Evolutionary conservation across 2,888 invertebrate species (phyloP), one percentile per base, ranked within the genome.

Genomic region (Tuta absoluta): DNA sequence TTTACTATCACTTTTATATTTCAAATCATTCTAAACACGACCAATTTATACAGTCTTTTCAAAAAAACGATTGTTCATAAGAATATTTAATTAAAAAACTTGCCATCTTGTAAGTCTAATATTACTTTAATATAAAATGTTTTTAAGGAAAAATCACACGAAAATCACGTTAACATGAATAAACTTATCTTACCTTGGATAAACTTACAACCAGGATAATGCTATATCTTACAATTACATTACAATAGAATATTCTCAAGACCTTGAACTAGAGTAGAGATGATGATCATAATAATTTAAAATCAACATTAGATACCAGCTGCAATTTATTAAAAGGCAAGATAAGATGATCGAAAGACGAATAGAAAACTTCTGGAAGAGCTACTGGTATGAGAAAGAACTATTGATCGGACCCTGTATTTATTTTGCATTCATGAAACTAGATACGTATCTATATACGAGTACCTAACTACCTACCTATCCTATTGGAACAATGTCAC

Each of bases 261-360:
- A 38, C 62, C 62, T 62, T 62, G 53, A 53, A 53, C 53, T 53
- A 37, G 41, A 11, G n/a, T 62, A 38, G 62, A 53, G 62, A 53
- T 38, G 62, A n/a, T n/a, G n/a, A n/a, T n/a, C 14, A 48, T 48
- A n/a, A 60, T 19, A 1, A 28, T 57, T 23, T 7, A 28, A 10
- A 28, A 4, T 2, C 17, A 12, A 21, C 24, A 53, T 53, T 53
- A 21, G 17, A 48, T 17, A 48, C 48, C 5, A 7, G 7, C 5
- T 17, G 17, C n/a, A 1, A 48, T 12, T 3, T 17, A n/a, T 12
- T 38, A 38, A 41, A 41, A 14, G 2, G 14, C 41, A 41, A n/a
- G n/a, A n/a, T n/a, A n/a, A n/a, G n/a, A n/a, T n/a, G n/a, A n/a
- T n/a, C n/a, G n/a, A n/a, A n/a, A n/a, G n/a, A n/a, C n/a, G n/a